phyloP scores from a whole-genome alignment of 2,113 vertebrate genomes.

The Clarias batrachus region DNA sequence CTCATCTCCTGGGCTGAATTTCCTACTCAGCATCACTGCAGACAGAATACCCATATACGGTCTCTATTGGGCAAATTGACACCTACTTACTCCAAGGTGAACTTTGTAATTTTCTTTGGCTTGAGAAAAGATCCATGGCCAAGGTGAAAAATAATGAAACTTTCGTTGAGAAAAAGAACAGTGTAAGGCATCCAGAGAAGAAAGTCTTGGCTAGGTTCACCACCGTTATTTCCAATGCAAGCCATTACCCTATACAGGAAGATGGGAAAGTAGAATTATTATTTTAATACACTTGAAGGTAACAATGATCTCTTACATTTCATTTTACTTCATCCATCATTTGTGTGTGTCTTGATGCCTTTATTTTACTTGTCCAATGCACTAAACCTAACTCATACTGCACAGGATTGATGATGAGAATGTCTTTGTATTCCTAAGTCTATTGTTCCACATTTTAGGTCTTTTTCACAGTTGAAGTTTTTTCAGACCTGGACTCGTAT shows the following conservation, averaged over 20 bases:
- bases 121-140: background rate
- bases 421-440: background rate
- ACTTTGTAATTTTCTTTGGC: conserved; percentile 4
- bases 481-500: background rate
- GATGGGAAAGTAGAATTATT: background rate
- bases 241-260: conserved; percentile 43
- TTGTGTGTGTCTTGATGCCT: background rate
- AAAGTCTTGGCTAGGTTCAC: conserved; percentile 59
- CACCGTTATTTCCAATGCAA: conserved; percentile 44
- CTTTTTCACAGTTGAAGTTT: background rate
- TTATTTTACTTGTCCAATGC: background rate
- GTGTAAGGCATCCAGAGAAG: background rate
- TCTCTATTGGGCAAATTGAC: background rate
- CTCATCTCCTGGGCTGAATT: background rate
- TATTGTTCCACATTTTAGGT: background rate
- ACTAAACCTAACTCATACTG: background rate
- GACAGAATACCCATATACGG: background rate
- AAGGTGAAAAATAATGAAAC: conserved; percentile 17
- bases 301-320: background rate
- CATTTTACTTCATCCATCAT: background rate
- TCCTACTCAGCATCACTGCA: conserved; percentile 1
- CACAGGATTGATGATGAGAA: no score
- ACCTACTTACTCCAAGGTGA: background rate
- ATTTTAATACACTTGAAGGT: background rate
- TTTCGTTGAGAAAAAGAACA: conserved; percentile 14